Percentiles rank a stretch among this genome's conserved stretches.
Evolutionary conservation across 2,113 vertebrate species (phyloP).

Genomic region (Hippolais icterina): DNA sequence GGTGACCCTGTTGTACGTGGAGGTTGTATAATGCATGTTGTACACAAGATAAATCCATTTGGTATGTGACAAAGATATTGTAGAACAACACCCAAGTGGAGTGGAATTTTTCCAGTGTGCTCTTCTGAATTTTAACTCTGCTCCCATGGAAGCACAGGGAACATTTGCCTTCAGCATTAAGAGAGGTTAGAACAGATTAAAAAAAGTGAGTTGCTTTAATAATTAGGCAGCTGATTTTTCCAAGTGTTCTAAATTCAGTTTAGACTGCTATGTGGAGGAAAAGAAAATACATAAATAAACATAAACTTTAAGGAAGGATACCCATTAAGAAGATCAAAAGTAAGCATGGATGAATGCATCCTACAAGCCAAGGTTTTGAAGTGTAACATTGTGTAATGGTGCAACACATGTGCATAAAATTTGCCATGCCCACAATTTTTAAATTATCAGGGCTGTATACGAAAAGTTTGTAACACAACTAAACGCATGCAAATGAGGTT

Average conservation of each 20-base stretch:
- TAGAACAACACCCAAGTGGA: not conserved
- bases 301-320: not conserved
- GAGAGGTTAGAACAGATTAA: not conserved
- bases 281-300: not conserved
- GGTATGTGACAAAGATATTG: not conserved
- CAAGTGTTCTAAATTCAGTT: not conserved
- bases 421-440: fast-evolving
- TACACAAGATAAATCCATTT: not conserved
- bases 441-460: not conserved
- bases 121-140: constrained; percentile 7
- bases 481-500: not conserved
- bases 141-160: not conserved
- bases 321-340: not conserved
- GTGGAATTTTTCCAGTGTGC: not conserved
- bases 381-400: not conserved
- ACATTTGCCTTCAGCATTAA: not conserved
- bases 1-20: not conserved
- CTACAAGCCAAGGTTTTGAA: not conserved
- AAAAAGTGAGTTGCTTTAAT: not conserved
- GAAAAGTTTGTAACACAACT: not conserved
- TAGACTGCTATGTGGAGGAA: not conserved
- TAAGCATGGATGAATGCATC: not conserved
- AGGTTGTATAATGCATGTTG: not conserved
- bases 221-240: not conserved
- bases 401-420: not conserved